These are phyloP conservation scores for Hystrix cristata DNA, from an alignment of 2,113 vertebrate genomes.

Conservation along the genomic window DNA sequence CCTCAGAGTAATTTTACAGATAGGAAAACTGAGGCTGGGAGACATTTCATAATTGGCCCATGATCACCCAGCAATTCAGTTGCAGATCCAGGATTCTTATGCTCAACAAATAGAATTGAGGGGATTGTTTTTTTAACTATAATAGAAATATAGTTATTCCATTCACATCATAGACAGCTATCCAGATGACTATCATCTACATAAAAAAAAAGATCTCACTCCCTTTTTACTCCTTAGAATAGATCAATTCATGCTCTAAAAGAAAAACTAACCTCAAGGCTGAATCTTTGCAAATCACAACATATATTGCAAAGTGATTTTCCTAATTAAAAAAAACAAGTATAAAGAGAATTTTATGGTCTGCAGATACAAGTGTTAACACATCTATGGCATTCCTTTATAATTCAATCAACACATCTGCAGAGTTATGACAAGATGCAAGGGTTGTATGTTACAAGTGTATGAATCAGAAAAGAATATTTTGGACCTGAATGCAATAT, in stretches of 20 bases:
- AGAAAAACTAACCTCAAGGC: not conserved
- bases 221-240: not conserved
- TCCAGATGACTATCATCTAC: not conserved
- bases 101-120: not conserved
- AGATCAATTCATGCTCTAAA: not conserved
- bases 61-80: not conserved
- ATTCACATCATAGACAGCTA: not conserved
- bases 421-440: conserved; percentile 7
- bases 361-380: not conserved
- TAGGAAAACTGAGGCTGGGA: not conserved
- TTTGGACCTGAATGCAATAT: not conserved
- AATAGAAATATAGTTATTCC: not conserved
- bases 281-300: not conserved
- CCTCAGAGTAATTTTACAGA: conserved; percentile 14
- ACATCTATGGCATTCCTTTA: not conserved
- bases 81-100: not conserved
- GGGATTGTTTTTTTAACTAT: not conserved
- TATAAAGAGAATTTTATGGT: not conserved
- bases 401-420: not conserved
- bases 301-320: not conserved
- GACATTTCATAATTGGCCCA: not conserved
- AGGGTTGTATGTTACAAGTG: not conserved
- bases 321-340: conserved; percentile 18
- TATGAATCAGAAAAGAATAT: conserved; percentile 1
- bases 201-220: not conserved